Conservation (phyloP, 2,888 invertebrate genomes). For the Tenthredo scrophulariae region DNA sequence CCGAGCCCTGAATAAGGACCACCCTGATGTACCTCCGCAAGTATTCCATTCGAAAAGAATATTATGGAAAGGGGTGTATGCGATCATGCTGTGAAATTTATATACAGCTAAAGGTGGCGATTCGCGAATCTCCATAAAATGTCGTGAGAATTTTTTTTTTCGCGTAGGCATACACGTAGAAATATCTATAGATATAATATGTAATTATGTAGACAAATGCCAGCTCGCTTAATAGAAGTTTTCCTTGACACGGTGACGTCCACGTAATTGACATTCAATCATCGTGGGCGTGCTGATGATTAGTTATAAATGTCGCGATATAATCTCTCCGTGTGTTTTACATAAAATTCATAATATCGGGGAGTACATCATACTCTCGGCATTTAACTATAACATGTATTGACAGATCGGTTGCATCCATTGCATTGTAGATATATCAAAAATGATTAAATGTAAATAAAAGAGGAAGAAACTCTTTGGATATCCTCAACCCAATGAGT, state of each 20-base stretch:
- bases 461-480: not conserved
- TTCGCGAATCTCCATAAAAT: not conserved
- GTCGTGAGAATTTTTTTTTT: not conserved
- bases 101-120: not conserved
- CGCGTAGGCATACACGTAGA: not conserved
- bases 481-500: not conserved
- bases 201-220: not conserved
- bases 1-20: too few species aligned
- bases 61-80: not conserved
- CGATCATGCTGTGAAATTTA: not conserved
- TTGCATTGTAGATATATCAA: not conserved
- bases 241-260: slow-evolving; percentile 41
- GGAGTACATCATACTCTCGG: not conserved
- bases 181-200: not conserved
- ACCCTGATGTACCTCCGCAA: too few species aligned
- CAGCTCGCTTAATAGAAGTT: slow-evolving; percentile 8
- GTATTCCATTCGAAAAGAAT: not conserved
- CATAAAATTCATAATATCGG: not conserved
- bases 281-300: not conserved
- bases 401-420: not conserved
- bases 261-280: slow-evolving; percentile 15
- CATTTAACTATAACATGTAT: not conserved
- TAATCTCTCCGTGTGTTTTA: not conserved
- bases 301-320: not conserved
- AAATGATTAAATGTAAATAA: not conserved